Evolutionary conservation across 2,113 vertebrate genomes (phyloP).

Genomic region (Lasiurus borealis): DNA sequence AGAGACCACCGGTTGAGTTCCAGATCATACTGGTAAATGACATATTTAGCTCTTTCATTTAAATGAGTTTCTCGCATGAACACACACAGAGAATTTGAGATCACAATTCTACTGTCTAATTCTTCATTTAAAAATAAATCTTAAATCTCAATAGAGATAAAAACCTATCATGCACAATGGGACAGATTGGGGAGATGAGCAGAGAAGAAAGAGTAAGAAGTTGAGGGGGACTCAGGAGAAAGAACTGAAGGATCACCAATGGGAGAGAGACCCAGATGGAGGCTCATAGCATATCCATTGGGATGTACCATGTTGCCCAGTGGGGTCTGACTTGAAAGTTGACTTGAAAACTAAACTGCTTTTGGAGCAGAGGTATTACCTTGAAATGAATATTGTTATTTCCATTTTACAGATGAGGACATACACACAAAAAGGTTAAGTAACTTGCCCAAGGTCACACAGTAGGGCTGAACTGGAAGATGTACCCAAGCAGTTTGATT

Average conservation of each 20-base stretch:
- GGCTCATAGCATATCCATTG: background rate
- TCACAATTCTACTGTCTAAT: slow-evolving; percentile 85
- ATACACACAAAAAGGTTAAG: background rate
- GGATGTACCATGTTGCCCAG: background rate
- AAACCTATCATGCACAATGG: background rate
- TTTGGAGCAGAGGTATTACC: background rate
- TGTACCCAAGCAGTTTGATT: background rate
- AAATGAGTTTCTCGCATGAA: slow-evolving; percentile 97
- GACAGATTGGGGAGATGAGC: background rate
- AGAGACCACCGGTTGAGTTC: slow-evolving; percentile 96
- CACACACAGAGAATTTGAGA: slow-evolving; percentile 94
- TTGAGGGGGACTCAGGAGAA: background rate
- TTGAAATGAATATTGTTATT: background rate
- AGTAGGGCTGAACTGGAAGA: background rate
- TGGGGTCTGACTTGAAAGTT: background rate
- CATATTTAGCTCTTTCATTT: slow-evolving; percentile 96
- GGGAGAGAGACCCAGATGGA: background rate
- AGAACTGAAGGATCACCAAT: background rate
- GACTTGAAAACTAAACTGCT: slow-evolving; percentile 5
- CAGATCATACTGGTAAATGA: slow-evolving; percentile 96
- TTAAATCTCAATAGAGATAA: background rate
- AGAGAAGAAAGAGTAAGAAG: background rate
- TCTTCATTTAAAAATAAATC: background rate
- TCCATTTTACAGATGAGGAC: slow-evolving; percentile 2
- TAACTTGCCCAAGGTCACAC: background rate